Conservation (phyloP, 2,113 vertebrate genomes). For the Plotosus lineatus region DNA sequence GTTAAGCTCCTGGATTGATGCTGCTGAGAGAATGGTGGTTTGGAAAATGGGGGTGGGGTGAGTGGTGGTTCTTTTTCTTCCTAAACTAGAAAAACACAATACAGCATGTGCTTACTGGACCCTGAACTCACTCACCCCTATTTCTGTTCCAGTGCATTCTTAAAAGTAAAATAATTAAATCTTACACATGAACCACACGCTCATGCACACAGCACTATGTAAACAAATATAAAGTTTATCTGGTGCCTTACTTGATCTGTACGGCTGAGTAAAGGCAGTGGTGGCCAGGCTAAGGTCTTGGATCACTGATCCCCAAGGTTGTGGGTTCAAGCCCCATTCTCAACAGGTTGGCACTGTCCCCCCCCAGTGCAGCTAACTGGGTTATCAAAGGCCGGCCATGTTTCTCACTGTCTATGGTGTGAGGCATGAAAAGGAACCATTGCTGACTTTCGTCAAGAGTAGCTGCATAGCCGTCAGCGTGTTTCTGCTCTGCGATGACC, state of each 20-base stretch:
- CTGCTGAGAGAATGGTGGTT: conserved; percentile 27
- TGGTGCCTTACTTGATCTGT: not conserved
- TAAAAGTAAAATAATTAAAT: not conserved
- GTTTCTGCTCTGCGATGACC: too few species aligned
- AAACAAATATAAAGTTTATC: not conserved
- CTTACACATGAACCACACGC: not conserved
- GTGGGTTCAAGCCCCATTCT: too few species aligned
- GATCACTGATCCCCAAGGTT: too few species aligned
- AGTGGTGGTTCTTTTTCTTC: not conserved
- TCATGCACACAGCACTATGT: not conserved
- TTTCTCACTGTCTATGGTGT: too few species aligned
- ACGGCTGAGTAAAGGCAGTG: too few species aligned
- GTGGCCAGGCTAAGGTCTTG: too few species aligned
- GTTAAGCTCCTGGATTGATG: conserved; percentile 32
- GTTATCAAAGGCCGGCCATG: too few species aligned
- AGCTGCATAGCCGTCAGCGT: too few species aligned
- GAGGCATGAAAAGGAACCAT: too few species aligned
- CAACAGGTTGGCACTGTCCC: too few species aligned
- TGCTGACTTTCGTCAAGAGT: too few species aligned
- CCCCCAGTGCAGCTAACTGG: too few species aligned
- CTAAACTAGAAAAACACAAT: conserved; percentile 40
- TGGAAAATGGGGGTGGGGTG: conserved; percentile 40
- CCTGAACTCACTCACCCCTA: conserved; percentile 30
- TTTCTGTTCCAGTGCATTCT: not conserved
- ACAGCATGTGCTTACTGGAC: conserved; percentile 26